Percentiles rank a stretch among this genome's conserved stretches.
These are phyloP conservation scores for Urocynchramus pylzowi DNA, from an alignment of 2,113 vertebrate genomes.

Conservation along the genomic window DNA sequence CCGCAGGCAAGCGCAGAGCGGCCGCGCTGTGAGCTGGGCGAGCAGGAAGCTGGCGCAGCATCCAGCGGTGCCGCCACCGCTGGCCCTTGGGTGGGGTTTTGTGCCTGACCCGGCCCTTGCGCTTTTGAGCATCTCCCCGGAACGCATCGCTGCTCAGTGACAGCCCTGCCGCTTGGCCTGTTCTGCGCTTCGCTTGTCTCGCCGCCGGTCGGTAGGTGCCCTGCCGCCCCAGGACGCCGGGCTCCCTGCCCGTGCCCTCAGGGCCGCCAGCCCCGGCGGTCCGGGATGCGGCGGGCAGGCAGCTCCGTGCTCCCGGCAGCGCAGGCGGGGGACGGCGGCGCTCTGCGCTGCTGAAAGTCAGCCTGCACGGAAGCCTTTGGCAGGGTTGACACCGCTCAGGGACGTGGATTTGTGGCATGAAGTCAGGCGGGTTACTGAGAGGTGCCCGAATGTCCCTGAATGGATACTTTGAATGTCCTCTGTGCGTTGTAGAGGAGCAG, in stretches of 20 bases:
- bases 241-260: rapidly evolving
- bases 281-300: not conserved
- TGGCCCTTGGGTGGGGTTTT: not conserved
- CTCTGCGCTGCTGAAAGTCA: not conserved
- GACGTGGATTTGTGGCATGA: rapidly evolving
- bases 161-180: not conserved
- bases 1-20: not conserved
- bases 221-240: rapidly evolving
- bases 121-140: not conserved
- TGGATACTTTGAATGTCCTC: rapidly evolving
- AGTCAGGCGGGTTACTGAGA: not conserved
- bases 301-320: not conserved
- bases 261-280: not conserved
- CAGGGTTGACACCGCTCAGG: too few relatives aligned
- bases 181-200: not conserved
- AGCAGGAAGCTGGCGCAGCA: not conserved
- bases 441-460: too few relatives aligned
- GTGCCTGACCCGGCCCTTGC: not conserved
- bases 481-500: not conserved
- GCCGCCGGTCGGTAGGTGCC: rapidly evolving
- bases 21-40: not conserved
- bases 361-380: not conserved
- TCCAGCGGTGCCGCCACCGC: rapidly evolving
- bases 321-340: not conserved
- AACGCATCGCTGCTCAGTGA: not conserved